A percentile compares a stretch with the other conserved stretches of the same genome.
Conservation (phyloP, 2,797 vertebrate species). For the Sternotherus odoratus region DNA sequence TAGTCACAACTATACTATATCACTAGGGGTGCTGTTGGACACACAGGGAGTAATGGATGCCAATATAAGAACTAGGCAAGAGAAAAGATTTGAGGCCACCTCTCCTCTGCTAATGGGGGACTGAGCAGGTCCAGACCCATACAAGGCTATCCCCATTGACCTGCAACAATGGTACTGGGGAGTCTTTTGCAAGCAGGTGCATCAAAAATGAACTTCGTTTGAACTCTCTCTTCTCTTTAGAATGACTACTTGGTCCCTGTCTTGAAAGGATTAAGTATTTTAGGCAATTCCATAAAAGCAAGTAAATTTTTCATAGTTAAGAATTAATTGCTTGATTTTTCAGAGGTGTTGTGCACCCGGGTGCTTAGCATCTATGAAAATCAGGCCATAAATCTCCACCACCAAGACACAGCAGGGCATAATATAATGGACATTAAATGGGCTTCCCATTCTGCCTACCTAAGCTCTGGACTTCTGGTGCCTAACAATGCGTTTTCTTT, state of each 20-base stretch:
- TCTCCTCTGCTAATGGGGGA: too few species aligned
- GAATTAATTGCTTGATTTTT: slow-evolving; percentile 8
- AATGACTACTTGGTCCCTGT: not conserved
- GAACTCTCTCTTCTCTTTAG: not conserved
- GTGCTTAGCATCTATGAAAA: not conserved
- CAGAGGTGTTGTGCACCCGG: slow-evolving; percentile 18
- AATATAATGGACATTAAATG: slow-evolving; percentile 31
- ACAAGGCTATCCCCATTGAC: not conserved
- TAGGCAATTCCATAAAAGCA: not conserved
- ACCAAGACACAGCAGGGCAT: slow-evolving; percentile 7
- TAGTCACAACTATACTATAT: not conserved
- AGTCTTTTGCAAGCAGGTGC: not conserved
- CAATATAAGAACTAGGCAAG: accelerated
- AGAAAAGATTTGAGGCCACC: too few species aligned
- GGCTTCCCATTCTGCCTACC: not conserved
- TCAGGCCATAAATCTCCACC: not conserved
- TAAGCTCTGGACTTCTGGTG: slow-evolving; percentile 25
- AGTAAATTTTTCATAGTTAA: not conserved
- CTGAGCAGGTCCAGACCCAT: not conserved
- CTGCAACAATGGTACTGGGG: not conserved
- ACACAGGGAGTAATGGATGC: not conserved
- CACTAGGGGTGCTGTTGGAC: not conserved
- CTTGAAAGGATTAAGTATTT: slow-evolving; percentile 26
- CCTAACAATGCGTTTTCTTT: not conserved
- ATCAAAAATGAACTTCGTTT: slow-evolving; percentile 30